phyloP scores from a whole-genome alignment of 2,888 invertebrate species.

The Melanostoma scalare region DNA sequence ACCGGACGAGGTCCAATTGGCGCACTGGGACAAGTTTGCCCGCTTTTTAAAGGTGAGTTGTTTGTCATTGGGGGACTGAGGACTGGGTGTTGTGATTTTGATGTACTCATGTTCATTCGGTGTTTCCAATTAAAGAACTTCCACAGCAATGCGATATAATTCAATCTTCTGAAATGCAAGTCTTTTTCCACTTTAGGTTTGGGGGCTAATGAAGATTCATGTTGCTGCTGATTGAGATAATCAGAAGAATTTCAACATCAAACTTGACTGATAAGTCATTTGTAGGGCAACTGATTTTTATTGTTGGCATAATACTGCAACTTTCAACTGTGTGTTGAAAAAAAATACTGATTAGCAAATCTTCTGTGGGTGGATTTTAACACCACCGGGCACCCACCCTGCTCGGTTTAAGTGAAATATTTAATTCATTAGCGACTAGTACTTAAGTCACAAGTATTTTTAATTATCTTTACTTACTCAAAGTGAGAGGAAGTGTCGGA shows the following conservation, averaged over 20 bases:
- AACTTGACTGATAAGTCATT: neutral
- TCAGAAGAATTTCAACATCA: neutral
- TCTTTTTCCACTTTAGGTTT: too few species aligned
- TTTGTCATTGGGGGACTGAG: neutral
- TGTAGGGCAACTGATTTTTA: too few species aligned
- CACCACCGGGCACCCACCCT: neutral
- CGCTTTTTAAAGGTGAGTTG: constrained; percentile 92
- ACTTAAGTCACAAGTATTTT: neutral
- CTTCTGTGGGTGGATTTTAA: constrained; percentile 12
- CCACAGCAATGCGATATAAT: too few species aligned
- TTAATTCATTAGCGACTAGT: neutral
- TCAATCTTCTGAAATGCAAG: too few species aligned
- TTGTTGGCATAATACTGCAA: neutral
- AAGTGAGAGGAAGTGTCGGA: neutral
- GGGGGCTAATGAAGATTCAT: too few species aligned
- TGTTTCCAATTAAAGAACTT: too few species aligned
- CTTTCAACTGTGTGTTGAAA: neutral
- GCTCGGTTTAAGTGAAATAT: constrained; percentile 23
- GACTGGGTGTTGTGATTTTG: constrained; percentile 13
- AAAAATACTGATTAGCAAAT: neutral
- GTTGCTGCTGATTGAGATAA: neutral
- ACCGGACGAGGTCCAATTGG: constrained; percentile 96
- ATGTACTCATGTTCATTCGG: too few species aligned
- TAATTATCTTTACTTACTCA: neutral
- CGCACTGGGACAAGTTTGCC: constrained; percentile 94